phyloP scores from a whole-genome alignment of 2,888 invertebrate genomes.

The Lomographa bimaculata region DNA sequence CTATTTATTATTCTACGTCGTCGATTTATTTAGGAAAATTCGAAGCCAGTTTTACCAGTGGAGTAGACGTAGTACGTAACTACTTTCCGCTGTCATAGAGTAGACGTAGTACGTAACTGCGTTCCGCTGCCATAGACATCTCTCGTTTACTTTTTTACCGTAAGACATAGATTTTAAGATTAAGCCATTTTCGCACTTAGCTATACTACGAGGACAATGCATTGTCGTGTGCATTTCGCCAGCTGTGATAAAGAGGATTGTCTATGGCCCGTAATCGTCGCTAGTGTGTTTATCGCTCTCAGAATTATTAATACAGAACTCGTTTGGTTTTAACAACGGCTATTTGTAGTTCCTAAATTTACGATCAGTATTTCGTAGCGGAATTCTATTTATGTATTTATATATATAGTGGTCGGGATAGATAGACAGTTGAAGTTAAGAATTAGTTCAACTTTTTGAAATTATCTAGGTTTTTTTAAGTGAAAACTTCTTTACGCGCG shows the following conservation, averaged over 20 bases:
- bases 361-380: slow-evolving; percentile 74
- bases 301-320: slow-evolving; percentile 37
- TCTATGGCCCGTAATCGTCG: slow-evolving; percentile 63
- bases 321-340: slow-evolving; percentile 52
- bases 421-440: slow-evolving; percentile 1
- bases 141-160: slow-evolving; percentile 69
- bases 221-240: slow-evolving; percentile 75
- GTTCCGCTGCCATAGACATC: slow-evolving; percentile 65
- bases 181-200: slow-evolving; percentile 75
- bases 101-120: too few species aligned
- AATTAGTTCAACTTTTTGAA: slow-evolving; percentile 19
- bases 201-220: slow-evolving; percentile 67
- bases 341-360: slow-evolving; percentile 79
- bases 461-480: too few species aligned
- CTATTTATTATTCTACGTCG: slow-evolving; percentile 66
- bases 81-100: too few species aligned
- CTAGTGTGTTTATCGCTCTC: slow-evolving; percentile 42
- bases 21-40: slow-evolving; percentile 67
- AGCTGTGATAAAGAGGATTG: slow-evolving; percentile 81
- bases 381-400: slow-evolving; percentile 44
- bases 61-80: slow-evolving; percentile 30
- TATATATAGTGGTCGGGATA: slow-evolving; percentile 9
- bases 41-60: slow-evolving; percentile 61
- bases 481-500: too few species aligned
- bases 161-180: slow-evolving; percentile 78